Evolutionary conservation across 2,113 vertebrate genomes (phyloP), one percentile per base, ranked within the genome.

Genomic region (Rynchops niger): DNA sequence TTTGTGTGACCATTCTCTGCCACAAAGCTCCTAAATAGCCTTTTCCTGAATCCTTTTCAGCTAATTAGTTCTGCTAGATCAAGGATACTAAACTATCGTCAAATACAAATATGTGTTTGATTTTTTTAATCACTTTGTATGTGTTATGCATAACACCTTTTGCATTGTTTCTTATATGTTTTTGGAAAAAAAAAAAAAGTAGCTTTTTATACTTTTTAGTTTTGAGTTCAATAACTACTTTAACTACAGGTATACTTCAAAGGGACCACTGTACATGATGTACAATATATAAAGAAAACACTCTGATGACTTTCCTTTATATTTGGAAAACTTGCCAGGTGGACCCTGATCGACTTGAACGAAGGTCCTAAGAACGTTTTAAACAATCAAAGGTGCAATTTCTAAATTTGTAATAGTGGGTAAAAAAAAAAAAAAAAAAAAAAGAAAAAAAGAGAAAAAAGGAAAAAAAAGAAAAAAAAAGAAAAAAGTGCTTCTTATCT

Each of bases 171-270:
- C 98, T 97, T 98, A 98, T 98, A 98, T 98, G 98, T 98, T 98
- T 98, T 98, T 98, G 86, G 83, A 96, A 97, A 94, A 94, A 96
- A 43, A 43, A 66, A 43, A 66, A 84, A 93, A 97, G 90, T 97
- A 98, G 97, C 97, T 98, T 99, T 98, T 99, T 99, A 99, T 98
- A 98, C 98, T 97, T 97, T 98, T 98, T 98, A 98, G 98, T 98
- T 98, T 97, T 96, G 92, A 98, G 98, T 98, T 98, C 88, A 78
- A 92, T 98, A 98, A 98, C 97, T 98, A 98, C 98, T 98, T 98
- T 98, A 98, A 98, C 98, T 98, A 97, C 98, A 99, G 98, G 98
- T 98, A 98, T 98, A 97, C 97, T 98, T 98, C 97, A 98, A 98
- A 98, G 98, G 98, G 98, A 98, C 98, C 98, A 98, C 90, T 98